Evolutionary conservation across 2,113 vertebrate species (phyloP).

Genomic region (Corapipo altera): DNA sequence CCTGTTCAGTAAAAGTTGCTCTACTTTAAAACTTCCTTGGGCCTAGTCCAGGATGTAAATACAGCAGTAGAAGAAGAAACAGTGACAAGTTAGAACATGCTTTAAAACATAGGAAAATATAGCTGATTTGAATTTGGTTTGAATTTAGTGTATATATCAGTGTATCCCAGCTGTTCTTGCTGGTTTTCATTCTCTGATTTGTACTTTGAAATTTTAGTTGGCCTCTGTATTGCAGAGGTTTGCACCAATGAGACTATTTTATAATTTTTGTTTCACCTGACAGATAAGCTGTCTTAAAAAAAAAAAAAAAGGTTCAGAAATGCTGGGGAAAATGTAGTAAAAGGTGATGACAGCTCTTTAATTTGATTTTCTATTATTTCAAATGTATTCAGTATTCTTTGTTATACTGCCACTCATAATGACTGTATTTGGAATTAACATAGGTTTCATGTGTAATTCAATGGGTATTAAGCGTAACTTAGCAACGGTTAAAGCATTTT

Average conservation of each 20-base stretch:
- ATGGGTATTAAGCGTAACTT: conserved; percentile 60
- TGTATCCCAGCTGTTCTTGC: not conserved
- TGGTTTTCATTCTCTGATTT: not conserved
- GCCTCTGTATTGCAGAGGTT: not conserved
- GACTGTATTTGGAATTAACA: conserved; percentile 69
- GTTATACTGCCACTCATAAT: conserved; percentile 45
- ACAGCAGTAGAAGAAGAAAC: not conserved
- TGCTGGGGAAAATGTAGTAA: conserved; percentile 9
- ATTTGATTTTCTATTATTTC: conserved; percentile 55
- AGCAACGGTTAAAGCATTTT: conserved; percentile 65
- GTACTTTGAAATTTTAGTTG: not conserved
- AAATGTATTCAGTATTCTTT: conserved; percentile 61
- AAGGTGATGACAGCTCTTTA: conserved; percentile 50
- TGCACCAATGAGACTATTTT: not conserved
- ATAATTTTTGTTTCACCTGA: not conserved
- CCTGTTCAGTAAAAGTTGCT: not conserved
- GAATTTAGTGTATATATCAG: conserved; percentile 23
- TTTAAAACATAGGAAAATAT: not conserved
- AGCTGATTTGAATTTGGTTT: not conserved
- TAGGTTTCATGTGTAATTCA: conserved; percentile 55
- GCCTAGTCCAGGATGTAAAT: not conserved
- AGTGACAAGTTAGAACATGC: not conserved
- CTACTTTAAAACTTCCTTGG: not conserved
- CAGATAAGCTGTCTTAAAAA: conserved; percentile 4
- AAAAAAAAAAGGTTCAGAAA: not conserved